Conservation (phyloP, 1,140 invertebrate genomes). For the Theocolax elegans region DNA sequence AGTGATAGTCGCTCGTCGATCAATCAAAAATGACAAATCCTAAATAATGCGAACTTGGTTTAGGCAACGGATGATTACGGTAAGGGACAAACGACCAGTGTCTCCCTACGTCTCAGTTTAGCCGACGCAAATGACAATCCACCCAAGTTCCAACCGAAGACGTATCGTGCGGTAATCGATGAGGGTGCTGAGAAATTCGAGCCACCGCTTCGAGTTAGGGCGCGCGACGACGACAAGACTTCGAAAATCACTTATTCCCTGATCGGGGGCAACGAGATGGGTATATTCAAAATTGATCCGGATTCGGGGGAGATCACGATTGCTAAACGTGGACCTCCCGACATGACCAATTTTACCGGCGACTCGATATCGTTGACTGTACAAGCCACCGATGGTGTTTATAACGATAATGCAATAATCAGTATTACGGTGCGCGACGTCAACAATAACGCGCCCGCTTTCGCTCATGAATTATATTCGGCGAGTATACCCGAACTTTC, state of each 20-base stretch:
- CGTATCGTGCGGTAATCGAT: slow-evolving; percentile 83
- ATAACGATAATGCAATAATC: slow-evolving; percentile 76
- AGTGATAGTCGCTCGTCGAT: no score
- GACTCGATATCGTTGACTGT: slow-evolving; percentile 67
- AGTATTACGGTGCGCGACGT: slow-evolving; percentile 85
- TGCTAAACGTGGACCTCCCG: slow-evolving; percentile 70
- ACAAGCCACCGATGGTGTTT: slow-evolving; percentile 82
- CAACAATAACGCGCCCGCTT: slow-evolving; percentile 87
- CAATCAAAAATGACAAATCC: no score
- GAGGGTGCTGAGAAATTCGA: slow-evolving; percentile 87
- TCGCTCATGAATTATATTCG: slow-evolving; percentile 79
- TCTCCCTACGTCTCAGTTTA: slow-evolving; percentile 82
- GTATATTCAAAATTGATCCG: slow-evolving; percentile 77
- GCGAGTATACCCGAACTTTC: slow-evolving; percentile 81
- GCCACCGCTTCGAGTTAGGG: slow-evolving; percentile 74
- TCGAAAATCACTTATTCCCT: slow-evolving; percentile 84
- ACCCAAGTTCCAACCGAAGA: slow-evolving; percentile 78
- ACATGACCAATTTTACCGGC: slow-evolving; percentile 72
- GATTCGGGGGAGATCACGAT: slow-evolving; percentile 78
- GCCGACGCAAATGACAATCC: slow-evolving; percentile 89
- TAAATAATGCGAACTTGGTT: no score
- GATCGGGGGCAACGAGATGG: slow-evolving; percentile 72
- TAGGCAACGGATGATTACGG: slow-evolving; percentile 89
- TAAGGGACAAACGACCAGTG: slow-evolving; percentile 78
- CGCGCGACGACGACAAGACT: slow-evolving; percentile 82